These are phyloP conservation scores for Abramis brama DNA, from an alignment of 2,113 vertebrate species.

Conservation along the genomic window DNA sequence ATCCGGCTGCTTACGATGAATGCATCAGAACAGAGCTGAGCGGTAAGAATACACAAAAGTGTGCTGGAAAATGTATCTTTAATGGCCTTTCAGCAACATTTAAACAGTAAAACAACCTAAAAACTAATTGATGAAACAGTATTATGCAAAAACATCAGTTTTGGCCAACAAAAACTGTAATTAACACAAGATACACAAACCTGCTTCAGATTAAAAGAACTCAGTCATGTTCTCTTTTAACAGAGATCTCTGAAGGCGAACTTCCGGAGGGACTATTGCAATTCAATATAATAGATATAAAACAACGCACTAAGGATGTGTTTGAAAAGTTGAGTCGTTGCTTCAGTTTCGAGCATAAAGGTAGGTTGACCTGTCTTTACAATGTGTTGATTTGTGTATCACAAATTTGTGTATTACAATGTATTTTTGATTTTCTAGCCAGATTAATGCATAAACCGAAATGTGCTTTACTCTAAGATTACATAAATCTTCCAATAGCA, in stretches of 20 bases:
- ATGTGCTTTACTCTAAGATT: not conserved
- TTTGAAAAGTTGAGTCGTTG: not conserved
- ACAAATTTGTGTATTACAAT: too few species aligned
- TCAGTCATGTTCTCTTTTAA: not conserved
- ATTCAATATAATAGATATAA: too few species aligned
- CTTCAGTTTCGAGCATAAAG: accelerated
- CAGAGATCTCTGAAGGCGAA: not conserved
- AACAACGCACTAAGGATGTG: not conserved
- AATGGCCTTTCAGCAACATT: too few species aligned
- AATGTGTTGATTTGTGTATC: not conserved
- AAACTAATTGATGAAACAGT: not conserved
- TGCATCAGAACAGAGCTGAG: not conserved
- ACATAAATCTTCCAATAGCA: not conserved
- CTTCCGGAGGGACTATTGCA: not conserved
- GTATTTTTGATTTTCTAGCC: not conserved
- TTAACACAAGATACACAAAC: not conserved
- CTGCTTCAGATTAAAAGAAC: not conserved
- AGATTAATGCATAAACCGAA: not conserved
- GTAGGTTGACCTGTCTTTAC: not conserved
- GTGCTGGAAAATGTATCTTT: not conserved
- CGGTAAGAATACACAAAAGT: not conserved
- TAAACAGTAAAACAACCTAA: too few species aligned
- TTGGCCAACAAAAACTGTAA: too few species aligned
- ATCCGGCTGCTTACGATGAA: not conserved
- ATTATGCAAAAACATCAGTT: not conserved